Evolutionary conservation across 1,140 invertebrate genomes (phyloP).

Genomic region (Cryptotermes secundus): DNA sequence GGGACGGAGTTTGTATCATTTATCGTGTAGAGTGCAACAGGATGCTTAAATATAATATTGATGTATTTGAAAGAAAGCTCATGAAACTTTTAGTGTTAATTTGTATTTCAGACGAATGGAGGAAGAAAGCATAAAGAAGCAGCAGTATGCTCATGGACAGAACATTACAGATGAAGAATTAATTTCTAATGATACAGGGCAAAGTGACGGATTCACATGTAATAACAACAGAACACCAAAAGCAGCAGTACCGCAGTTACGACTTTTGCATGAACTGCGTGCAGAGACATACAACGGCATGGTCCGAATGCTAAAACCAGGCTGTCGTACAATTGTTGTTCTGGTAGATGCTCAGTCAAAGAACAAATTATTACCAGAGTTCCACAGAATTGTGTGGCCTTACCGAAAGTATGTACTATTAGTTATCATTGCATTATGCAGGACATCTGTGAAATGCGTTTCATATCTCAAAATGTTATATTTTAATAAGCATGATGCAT

Average conservation of each 20-base stretch:
- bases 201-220: not conserved
- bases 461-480: too few relatives aligned
- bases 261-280: slow-evolving; percentile 83
- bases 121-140: slow-evolving; percentile 71
- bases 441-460: too few relatives aligned
- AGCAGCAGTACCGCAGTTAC: not conserved
- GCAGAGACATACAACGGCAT: slow-evolving; percentile 95
- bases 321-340: slow-evolving; percentile 89
- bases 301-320: slow-evolving; percentile 89
- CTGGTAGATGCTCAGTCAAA: slow-evolving; percentile 87
- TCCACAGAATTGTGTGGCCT: slow-evolving; percentile 92
- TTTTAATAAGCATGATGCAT: too few relatives aligned
- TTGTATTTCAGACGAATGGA: slow-evolving; percentile 64
- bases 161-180: not conserved
- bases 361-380: slow-evolving; percentile 81
- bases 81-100: not conserved
- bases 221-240: slow-evolving; percentile 15
- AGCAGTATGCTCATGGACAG: not conserved
- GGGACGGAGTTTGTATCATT: too few relatives aligned
- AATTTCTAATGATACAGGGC: not conserved
- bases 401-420: slow-evolving; percentile 77
- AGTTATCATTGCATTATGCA: not conserved
- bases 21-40: too few relatives aligned
- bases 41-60: too few relatives aligned
- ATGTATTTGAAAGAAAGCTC: too few relatives aligned